These are phyloP conservation scores for Hystrix cristata DNA, from an alignment of 2,113 vertebrate species.

Conservation along the genomic window DNA sequence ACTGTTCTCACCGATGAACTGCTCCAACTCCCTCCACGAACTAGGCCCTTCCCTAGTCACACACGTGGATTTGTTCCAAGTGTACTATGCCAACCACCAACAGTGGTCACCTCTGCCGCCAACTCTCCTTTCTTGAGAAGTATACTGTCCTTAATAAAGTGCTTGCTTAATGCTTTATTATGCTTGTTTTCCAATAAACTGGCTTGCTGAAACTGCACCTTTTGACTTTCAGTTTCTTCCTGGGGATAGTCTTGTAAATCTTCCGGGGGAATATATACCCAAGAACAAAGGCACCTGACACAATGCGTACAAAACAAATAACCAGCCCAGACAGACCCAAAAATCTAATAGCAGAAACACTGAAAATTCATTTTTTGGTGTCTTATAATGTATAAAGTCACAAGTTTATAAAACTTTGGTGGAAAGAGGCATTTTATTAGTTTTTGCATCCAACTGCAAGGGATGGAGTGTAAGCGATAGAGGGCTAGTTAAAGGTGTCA, in stretches of 20 bases:
- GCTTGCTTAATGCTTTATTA: background rate
- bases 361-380: background rate
- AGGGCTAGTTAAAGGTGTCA: background rate
- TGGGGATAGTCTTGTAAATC: background rate
- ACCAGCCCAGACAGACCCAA: background rate
- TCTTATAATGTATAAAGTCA: background rate
- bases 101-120: background rate
- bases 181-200: background rate
- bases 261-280: background rate
- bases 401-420: constrained; percentile 13
- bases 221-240: background rate
- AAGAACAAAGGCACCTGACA: background rate
- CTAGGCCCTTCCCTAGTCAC: too few relatives aligned
- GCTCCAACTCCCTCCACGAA: background rate
- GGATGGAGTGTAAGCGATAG: background rate
- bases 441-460: background rate
- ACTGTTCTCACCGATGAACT: background rate
- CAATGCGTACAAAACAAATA: background rate
- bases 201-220: background rate
- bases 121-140: background rate
- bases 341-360: background rate
- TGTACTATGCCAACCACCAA: too few relatives aligned
- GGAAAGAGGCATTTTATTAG: background rate
- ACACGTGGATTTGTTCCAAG: too few relatives aligned
- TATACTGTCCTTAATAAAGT: background rate